Conservation (phyloP, 1,140 invertebrate species). For the Mamestra configurata region DNA sequence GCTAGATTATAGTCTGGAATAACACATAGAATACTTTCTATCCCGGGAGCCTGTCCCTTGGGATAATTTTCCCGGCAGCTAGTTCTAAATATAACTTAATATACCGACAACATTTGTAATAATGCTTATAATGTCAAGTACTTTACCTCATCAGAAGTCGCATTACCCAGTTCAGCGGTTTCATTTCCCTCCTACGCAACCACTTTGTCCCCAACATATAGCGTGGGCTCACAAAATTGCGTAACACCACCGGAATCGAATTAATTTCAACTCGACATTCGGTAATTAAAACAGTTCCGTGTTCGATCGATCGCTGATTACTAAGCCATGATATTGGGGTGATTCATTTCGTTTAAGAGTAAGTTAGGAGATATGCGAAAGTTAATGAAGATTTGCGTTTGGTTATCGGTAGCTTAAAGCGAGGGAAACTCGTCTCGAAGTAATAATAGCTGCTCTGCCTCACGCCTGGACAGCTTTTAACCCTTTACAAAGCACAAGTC, state of each 20-base stretch:
- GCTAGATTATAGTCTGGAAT: no score
- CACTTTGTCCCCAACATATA: neutral
- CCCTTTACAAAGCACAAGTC: no score
- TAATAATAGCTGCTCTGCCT: no score
- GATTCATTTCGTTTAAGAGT: conserved; percentile 9
- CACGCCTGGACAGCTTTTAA: no score
- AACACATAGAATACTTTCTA: no score
- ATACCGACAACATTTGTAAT: neutral
- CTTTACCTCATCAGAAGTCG: neutral
- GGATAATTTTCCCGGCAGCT: no score
- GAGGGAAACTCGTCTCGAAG: no score
- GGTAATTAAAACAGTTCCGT: conserved; percentile 62
- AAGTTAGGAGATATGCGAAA: neutral
- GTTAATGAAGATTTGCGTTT: neutral
- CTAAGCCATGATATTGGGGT: conserved; percentile 46
- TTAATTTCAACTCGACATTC: conserved; percentile 58
- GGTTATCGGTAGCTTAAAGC: no score
- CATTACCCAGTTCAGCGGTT: neutral
- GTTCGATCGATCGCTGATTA: conserved; percentile 47
- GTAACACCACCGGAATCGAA: conserved; percentile 60
- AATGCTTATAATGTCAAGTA: neutral
- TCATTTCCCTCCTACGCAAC: neutral
- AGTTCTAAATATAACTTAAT: no score
- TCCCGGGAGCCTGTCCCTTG: no score
- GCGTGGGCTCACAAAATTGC: conserved; percentile 53